A percentile compares a stretch with the other conserved stretches of the same genome.
Conservation (phyloP, 2,113 vertebrate genomes). For the Herpailurus yagouaroundi region DNA sequence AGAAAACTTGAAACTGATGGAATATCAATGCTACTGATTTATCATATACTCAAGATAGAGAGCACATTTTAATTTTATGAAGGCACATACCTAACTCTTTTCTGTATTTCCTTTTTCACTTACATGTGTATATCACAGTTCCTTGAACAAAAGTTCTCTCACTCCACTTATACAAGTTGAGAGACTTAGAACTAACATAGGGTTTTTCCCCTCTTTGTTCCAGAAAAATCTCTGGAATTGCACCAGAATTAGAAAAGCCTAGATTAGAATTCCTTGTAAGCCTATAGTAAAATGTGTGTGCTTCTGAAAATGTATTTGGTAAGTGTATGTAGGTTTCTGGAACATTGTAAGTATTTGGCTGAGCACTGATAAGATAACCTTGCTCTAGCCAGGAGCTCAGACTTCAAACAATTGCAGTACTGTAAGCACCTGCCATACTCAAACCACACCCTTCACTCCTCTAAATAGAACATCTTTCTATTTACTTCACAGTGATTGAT, state of each 20-base stretch:
- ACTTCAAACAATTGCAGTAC: neutral
- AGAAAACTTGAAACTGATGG: neutral
- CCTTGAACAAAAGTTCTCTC: neutral
- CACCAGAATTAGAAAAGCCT: neutral
- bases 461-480: neutral
- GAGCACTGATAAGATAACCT: neutral
- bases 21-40: neutral
- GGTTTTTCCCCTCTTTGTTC: neutral
- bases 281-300: neutral
- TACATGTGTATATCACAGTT: neutral
- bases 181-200: slow-evolving; percentile 1
- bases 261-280: slow-evolving; percentile 2
- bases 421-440: neutral
- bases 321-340: neutral
- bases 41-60: neutral
- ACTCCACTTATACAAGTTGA: neutral
- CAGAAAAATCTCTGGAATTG: neutral
- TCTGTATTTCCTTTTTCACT: neutral
- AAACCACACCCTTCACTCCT: neutral
- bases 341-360: neutral
- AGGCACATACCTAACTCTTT: neutral
- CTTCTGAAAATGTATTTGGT: slow-evolving; percentile 21
- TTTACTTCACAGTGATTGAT: slow-evolving; percentile 1
- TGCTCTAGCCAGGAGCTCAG: neutral
- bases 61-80: slow-evolving; percentile 1